These are phyloP conservation scores for Corella eumyota DNA, from an alignment of 23 tunicate species.

Conservation along the genomic window DNA sequence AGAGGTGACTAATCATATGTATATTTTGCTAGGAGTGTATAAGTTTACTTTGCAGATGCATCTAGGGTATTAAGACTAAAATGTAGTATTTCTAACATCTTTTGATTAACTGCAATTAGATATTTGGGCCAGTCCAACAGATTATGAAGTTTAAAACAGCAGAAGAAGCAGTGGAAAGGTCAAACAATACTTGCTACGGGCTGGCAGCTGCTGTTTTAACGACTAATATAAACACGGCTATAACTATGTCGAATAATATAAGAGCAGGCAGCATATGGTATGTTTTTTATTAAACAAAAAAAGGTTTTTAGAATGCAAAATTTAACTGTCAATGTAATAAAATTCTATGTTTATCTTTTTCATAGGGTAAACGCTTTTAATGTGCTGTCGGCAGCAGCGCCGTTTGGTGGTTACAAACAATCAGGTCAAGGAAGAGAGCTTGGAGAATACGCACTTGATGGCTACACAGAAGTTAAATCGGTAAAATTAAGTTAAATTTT, in stretches of 20 bases:
- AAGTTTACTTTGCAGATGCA: no score
- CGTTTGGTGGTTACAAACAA: slow-evolving; percentile 6
- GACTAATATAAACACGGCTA: slow-evolving; percentile 56
- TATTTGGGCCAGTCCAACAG: slow-evolving; percentile 99
- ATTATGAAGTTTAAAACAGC: slow-evolving; percentile 91
- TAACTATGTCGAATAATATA: slow-evolving; percentile 51
- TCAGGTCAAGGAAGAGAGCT: neutral
- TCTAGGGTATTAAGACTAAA: no score
- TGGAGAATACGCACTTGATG: neutral
- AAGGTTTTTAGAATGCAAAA: no score
- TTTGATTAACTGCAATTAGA: no score
- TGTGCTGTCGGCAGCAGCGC: neutral
- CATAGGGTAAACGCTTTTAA: neutral
- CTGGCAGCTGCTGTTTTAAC: slow-evolving; percentile 88
- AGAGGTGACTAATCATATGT: no score
- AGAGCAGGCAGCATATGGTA: slow-evolving; percentile 88
- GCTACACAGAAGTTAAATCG: slow-evolving; percentile 2
- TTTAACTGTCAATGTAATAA: no score
- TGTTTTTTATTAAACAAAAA: no score
- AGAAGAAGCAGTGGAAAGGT: slow-evolving; percentile 76
- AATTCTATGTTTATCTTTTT: no score
- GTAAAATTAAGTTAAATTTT: no score
- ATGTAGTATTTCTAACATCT: no score
- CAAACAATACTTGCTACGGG: slow-evolving; percentile 69
- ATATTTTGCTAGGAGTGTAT: no score